phyloP scores from a whole-genome alignment of 2,888 invertebrate species.

The Acanthosepion lycidas region DNA sequence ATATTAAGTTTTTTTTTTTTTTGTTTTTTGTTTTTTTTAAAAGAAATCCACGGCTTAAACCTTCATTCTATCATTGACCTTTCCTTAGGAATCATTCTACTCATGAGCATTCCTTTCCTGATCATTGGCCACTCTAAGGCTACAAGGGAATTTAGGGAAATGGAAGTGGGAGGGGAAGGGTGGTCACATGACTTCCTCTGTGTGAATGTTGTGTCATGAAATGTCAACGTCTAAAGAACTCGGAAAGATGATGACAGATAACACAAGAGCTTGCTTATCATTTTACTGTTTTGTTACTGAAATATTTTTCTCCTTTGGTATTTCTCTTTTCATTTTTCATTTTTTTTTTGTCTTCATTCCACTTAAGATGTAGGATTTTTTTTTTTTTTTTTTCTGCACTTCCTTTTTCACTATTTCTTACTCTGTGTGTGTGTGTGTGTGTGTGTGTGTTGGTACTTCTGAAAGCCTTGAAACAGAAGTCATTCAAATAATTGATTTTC shows the following conservation, averaged over 20 bases:
- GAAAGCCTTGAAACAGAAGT: neutral
- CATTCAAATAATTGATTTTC: neutral
- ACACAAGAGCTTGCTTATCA: neutral
- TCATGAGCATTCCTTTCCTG: neutral
- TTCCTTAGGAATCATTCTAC: neutral
- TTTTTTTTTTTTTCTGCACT: too few relatives aligned
- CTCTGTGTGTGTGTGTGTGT: too few relatives aligned
- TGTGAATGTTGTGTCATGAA: neutral
- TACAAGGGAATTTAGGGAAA: neutral
- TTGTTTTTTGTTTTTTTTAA: too few relatives aligned
- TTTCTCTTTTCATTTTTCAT: neutral
- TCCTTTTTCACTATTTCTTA: too few relatives aligned
- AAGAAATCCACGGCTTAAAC: neutral
- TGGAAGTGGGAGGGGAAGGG: neutral
- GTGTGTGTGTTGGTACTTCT: neutral
- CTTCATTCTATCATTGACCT: neutral
- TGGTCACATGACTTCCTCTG: conserved; percentile 33
- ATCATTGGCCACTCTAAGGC: neutral
- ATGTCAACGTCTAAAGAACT: neutral
- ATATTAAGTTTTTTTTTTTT: neutral
- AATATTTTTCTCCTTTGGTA: too few relatives aligned
- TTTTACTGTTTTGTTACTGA: neutral
- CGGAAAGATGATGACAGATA: neutral
- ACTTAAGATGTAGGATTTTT: neutral
- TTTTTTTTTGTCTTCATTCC: neutral